Conservation (phyloP, 2,113 vertebrate genomes). For the Percina caprodes region DNA sequence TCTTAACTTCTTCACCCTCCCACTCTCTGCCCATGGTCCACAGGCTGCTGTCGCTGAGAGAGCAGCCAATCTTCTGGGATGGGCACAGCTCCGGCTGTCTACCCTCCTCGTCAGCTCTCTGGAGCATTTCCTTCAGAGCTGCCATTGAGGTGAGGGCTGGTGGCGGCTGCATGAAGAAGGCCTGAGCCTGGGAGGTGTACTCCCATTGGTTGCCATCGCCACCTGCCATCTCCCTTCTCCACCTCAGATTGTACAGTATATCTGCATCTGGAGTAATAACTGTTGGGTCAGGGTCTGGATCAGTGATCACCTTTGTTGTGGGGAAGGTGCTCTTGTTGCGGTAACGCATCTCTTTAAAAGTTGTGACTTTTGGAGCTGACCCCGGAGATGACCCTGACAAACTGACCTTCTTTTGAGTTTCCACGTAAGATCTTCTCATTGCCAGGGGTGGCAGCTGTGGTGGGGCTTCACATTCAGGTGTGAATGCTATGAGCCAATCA, state of each 20-base stretch:
- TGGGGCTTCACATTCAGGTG: conserved; percentile 87
- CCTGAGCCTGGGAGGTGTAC: conserved; percentile 84
- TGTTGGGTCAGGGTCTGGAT: conserved; percentile 81
- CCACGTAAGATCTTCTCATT: conserved; percentile 50
- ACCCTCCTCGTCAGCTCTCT: conserved; percentile 83
- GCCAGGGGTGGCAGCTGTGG: conserved; percentile 71
- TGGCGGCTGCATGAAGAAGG: conserved; percentile 73
- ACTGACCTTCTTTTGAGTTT: conserved; percentile 56
- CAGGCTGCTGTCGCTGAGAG: conserved; percentile 72
- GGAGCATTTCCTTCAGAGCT: conserved; percentile 87
- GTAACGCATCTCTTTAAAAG: conserved; percentile 93
- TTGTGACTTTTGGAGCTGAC: conserved; percentile 88
- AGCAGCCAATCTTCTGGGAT: conserved; percentile 74
- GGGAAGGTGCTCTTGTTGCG: conserved; percentile 83
- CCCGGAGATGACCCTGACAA: conserved; percentile 34
- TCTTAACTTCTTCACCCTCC: conserved; percentile 59
- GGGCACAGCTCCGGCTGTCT: conserved; percentile 70
- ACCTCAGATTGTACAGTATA: conserved; percentile 85
- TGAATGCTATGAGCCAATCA: conserved; percentile 97
- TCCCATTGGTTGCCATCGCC: conserved; percentile 77
- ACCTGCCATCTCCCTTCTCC: conserved; percentile 76
- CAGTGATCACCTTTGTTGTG: conserved; percentile 68
- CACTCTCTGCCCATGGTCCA: conserved; percentile 65
- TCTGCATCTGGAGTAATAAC: conserved; percentile 84
- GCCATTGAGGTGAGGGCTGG: conserved; percentile 84